A percentile compares a stretch with the other conserved stretches of the same genome.
Evolutionary conservation across 2,888 invertebrate species (phyloP).

Genomic region (Meta bourneti): DNA sequence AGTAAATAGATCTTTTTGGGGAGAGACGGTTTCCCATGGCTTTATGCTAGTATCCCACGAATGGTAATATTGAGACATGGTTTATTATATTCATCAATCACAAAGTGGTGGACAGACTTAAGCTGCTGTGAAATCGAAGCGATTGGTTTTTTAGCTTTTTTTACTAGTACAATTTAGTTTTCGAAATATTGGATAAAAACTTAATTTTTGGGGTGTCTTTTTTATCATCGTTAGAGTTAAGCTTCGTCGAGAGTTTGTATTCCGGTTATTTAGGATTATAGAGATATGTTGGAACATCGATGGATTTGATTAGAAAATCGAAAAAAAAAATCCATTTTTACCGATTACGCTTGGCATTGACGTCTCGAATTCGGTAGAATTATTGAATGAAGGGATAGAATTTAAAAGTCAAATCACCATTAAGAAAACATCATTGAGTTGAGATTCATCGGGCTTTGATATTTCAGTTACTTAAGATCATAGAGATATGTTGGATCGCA

Average conservation of each 20-base stretch:
- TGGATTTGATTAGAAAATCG: conserved; percentile 11
- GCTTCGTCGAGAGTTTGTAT: not conserved
- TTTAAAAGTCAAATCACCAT: no score
- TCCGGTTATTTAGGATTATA: no score
- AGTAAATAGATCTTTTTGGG: conserved; percentile 36
- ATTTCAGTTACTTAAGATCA: no score
- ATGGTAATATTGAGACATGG: conserved; percentile 56
- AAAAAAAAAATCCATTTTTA: conserved; percentile 9
- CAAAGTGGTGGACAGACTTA: conserved; percentile 33
- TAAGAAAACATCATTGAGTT: no score
- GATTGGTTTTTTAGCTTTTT: not conserved
- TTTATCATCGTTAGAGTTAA: conserved; percentile 11
- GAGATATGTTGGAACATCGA: conserved; percentile 13
- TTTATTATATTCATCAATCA: conserved; percentile 65
- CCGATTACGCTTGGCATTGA: not conserved
- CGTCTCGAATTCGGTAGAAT: not conserved
- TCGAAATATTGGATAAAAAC: not conserved
- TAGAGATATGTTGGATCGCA: no score
- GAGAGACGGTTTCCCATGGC: not conserved
- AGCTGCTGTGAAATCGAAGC: conserved; percentile 13
- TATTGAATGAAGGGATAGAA: no score
- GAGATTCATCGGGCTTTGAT: no score
- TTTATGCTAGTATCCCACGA: conserved; percentile 14
- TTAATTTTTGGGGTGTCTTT: conserved; percentile 2
- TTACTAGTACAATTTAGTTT: not conserved